Evolutionary conservation across 2,797 vertebrate species (phyloP), one percentile per base, ranked within the genome.

Genomic region (Chelmon rostratus): DNA sequence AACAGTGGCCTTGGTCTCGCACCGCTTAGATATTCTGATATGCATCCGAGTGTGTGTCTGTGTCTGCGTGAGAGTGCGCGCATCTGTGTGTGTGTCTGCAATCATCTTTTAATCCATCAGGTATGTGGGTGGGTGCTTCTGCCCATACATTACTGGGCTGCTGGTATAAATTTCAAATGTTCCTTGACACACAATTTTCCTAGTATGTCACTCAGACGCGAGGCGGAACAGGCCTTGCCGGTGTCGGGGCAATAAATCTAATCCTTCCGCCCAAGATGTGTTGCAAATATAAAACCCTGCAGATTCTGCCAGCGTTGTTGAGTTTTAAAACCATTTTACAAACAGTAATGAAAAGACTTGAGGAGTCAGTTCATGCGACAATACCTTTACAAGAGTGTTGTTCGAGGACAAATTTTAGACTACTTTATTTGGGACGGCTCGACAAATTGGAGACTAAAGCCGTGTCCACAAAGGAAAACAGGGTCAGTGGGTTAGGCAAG

Each of bases 111-210:
- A 53, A 82, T 81, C 50, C 40, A 63, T 73, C 40, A 46, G 25
- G 61, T 81, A 68, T 76, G 57, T 56, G 56, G 53, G 62, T 62
- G 28, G 46, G 35, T 74, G 61, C 35, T 31, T 46, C 68, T 62
- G 33, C 68, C 23, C 57, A 72, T 73, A 64, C 42, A 71, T 86
- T 75, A 75, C 21, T 37, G 38, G 56, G n/a, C 25, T 1, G 8
- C 47, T 58, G 54, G 65, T 71, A 57, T 62, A 64, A 83, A 83
- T 78, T 73, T 35, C 16, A 85, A 83, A 86, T 73, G 64, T 63
- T 62, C 12, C 65, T 50, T 66, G 68, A 70, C 57, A 76, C 68
- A 73, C 52, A 78, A 70, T 87, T 58, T 68, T 69, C 52, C 62
- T 2, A 46, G 61, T 56, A 37, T 69, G 81, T 68, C 79, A 83